Percentiles rank a stretch among this genome's conserved stretches.
phyloP scores from a whole-genome alignment of 2,113 vertebrate species.

The Leucopternis melanops region DNA sequence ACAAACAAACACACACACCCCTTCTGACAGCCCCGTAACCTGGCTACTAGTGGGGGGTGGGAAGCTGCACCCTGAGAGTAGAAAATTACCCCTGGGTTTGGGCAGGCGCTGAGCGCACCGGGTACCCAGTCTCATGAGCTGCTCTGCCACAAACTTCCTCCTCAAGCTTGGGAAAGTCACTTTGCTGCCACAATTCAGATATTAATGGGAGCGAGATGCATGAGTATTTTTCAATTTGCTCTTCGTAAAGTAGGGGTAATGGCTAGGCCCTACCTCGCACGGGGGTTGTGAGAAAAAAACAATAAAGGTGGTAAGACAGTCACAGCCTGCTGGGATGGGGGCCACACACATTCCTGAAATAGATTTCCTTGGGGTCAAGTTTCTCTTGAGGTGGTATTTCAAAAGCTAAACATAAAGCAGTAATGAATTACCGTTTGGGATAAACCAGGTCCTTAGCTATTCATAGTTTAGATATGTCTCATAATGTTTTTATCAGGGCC shows the following conservation, averaged over 20 bases:
- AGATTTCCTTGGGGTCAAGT: conserved; percentile 57
- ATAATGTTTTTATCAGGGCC: conserved; percentile 8
- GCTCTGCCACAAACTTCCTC: not conserved
- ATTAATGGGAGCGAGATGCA: not conserved
- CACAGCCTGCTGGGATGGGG: not conserved
- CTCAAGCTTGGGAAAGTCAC: not conserved
- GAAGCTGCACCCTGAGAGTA: not conserved
- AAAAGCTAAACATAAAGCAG: conserved; percentile 25
- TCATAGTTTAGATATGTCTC: not conserved
- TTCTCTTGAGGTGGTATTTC: conserved; percentile 11
- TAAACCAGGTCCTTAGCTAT: not conserved
- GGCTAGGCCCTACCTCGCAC: not conserved
- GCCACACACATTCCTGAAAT: conserved; percentile 31
- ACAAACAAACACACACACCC: conserved; percentile 22
- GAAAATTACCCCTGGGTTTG: not conserved
- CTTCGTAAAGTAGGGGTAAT: not conserved
- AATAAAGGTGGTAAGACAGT: conserved; percentile 9
- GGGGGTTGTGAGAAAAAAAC: not conserved
- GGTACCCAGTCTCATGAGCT: not conserved
- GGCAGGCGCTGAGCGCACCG: not conserved
- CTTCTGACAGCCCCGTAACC: not conserved
- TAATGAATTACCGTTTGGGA: conserved; percentile 26
- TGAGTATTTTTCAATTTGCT: not conserved
- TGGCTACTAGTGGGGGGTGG: not conserved
- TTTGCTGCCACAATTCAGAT: not conserved